Percentiles rank a stretch among this genome's conserved stretches.
phyloP scores from a whole-genome alignment of 2,888 invertebrate genomes.

The Sepioteuthis lessoniana region DNA sequence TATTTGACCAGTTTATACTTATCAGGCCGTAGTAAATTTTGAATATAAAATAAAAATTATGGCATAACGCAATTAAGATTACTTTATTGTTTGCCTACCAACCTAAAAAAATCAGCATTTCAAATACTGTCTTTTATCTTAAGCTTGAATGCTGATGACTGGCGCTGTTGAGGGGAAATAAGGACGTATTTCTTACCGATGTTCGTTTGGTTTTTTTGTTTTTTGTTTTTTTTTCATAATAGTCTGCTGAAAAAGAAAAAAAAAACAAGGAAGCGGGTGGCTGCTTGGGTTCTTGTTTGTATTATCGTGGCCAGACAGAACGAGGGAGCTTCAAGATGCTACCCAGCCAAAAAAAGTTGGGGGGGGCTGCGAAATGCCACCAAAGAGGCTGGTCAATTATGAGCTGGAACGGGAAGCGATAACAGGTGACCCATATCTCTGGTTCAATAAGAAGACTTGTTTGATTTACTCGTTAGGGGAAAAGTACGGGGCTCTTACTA shows the following conservation, averaged over 20 bases:
- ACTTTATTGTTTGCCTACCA: too few relatives aligned
- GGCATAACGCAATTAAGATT: too few relatives aligned
- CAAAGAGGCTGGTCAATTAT: background rate
- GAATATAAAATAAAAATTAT: too few relatives aligned
- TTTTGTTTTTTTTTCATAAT: background rate
- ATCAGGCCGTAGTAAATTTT: too few relatives aligned
- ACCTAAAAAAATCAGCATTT: too few relatives aligned
- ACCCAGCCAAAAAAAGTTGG: too few relatives aligned
- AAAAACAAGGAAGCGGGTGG: background rate
- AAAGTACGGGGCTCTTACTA: background rate
- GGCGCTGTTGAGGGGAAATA: too few relatives aligned
- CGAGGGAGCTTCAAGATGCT: background rate
- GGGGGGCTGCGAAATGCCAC: background rate
- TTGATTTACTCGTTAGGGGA: background rate
- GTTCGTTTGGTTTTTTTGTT: too few relatives aligned
- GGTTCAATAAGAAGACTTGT: background rate
- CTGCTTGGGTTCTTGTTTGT: background rate
- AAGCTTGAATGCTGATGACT: too few relatives aligned
- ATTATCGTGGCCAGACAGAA: background rate
- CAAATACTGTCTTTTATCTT: too few relatives aligned
- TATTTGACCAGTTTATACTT: too few relatives aligned
- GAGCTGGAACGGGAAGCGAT: background rate
- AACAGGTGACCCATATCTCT: background rate
- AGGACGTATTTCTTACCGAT: too few relatives aligned
- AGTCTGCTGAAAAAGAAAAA: background rate